phyloP scores from a whole-genome alignment of 2,888 invertebrate species.

The Pyralis farinalis region DNA sequence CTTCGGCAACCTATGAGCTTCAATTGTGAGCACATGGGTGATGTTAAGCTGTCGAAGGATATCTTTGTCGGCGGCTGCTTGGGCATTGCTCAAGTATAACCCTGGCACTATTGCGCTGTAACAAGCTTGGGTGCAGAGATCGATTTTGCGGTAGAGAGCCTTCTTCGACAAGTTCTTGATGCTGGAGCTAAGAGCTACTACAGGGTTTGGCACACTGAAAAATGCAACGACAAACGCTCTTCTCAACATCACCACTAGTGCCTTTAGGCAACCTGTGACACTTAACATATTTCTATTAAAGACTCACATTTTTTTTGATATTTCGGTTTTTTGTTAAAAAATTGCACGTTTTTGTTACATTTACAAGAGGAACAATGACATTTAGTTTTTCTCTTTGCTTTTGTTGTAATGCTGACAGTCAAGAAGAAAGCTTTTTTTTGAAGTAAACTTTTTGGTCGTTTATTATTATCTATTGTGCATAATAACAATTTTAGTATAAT shows the following conservation, averaged over 20 bases:
- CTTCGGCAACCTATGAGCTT: constrained; percentile 60
- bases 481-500: too few species aligned
- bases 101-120: constrained; percentile 63
- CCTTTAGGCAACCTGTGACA: constrained; percentile 40
- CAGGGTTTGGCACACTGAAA: constrained; percentile 56
- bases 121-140: constrained; percentile 66
- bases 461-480: too few species aligned
- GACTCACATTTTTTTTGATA: constrained; percentile 27
- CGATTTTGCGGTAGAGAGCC: constrained; percentile 56
- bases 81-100: constrained; percentile 68
- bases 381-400: constrained; percentile 24
- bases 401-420: constrained; percentile 5
- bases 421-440: not conserved
- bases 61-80: constrained; percentile 55
- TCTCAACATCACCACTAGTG: constrained; percentile 57
- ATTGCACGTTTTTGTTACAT: not conserved
- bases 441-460: constrained; percentile 24
- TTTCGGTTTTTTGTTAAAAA: constrained; percentile 18
- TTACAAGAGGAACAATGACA: constrained; percentile 13
- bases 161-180: constrained; percentile 61
- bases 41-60: constrained; percentile 61
- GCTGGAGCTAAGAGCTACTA: constrained; percentile 46
- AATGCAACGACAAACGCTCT: constrained; percentile 58
- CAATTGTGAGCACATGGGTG: constrained; percentile 73
- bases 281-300: constrained; percentile 38